Percentiles rank a stretch among this genome's conserved stretches.
Conservation (phyloP, 2,888 invertebrate species). For the Homarus gammarus region DNA sequence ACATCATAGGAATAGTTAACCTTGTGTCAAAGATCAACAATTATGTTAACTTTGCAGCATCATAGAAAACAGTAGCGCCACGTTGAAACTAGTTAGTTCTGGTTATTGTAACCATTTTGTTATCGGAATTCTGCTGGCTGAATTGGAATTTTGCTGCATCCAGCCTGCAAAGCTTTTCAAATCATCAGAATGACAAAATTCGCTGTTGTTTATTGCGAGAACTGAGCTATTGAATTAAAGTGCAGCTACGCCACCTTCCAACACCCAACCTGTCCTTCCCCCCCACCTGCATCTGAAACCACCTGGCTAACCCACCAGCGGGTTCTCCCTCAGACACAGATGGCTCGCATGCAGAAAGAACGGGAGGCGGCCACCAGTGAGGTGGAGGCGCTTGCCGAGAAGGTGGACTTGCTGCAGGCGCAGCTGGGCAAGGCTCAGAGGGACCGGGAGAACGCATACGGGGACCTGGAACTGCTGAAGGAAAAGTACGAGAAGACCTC, state of each 20-base stretch:
- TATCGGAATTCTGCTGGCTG: slow-evolving; percentile 46
- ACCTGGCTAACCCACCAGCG: slow-evolving; percentile 60
- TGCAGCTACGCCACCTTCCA: slow-evolving; percentile 53
- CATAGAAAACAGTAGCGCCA: slow-evolving; percentile 52
- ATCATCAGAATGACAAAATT: slow-evolving; percentile 43
- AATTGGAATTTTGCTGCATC: slow-evolving; percentile 60
- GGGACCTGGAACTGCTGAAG: slow-evolving; percentile 91
- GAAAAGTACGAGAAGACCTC: slow-evolving; percentile 94
- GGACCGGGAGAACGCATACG: slow-evolving; percentile 90
- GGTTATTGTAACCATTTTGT: slow-evolving; percentile 36
- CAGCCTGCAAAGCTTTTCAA: slow-evolving; percentile 57
- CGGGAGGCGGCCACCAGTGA: slow-evolving; percentile 90
- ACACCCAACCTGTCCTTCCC: slow-evolving; percentile 50
- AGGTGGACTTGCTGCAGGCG: slow-evolving; percentile 89
- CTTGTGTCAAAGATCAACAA: slow-evolving; percentile 33
- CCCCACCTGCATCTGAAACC: slow-evolving; percentile 45
- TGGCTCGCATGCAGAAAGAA: slow-evolving; percentile 91
- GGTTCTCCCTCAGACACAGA: slow-evolving; percentile 72
- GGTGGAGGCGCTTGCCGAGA: slow-evolving; percentile 88
- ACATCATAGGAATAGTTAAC: slow-evolving; percentile 46
- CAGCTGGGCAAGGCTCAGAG: slow-evolving; percentile 90
- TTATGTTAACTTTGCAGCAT: slow-evolving; percentile 35
- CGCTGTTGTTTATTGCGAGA: slow-evolving; percentile 43
- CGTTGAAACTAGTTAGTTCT: slow-evolving; percentile 43
- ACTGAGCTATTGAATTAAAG: slow-evolving; percentile 39